Evolutionary conservation across 2,888 invertebrate species (phyloP), one percentile per base, ranked within the genome.

Genomic region (Mythimna impura): DNA sequence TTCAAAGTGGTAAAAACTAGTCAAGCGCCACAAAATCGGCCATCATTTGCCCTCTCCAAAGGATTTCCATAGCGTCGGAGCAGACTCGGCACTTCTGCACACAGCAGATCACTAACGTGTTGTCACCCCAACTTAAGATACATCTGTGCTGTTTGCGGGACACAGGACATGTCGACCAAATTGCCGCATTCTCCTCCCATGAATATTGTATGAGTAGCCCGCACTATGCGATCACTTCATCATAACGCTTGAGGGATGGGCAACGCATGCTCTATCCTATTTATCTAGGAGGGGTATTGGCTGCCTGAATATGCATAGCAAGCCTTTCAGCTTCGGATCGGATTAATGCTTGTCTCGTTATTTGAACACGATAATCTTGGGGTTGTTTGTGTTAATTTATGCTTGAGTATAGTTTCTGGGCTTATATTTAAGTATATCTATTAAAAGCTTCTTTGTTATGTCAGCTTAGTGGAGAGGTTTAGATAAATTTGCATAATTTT

Each of bases 191-290:
- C 92, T 89, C 89, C 83, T 75, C 80, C 84, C 87, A 94, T 95
- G 95, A 93, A 95, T 95, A 94, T 93, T 92, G 89, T 92, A 94
- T 94, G 93, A 93, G 93, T 85, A 84, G 87, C 86, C 87, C 87
- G 86, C 85, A 86, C 87, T 71, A 63, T 88, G 89, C 88, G 91
- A 94, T 94, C 92, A 91, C 93, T 94, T 92, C 92, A 94, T 94
- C 93, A 91, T 91, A 92, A 87, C 89, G 86, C 85, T 86, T 84
- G 82, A 78, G 81, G 83, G 87, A 89, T 89, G 86, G 88, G 84
- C 88, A 88, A 88, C 84, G 88, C 87, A 87, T 88, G 86, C 79
- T 80, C 84, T 72, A 81, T 88, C 86, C 84, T 92, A 92, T 93
- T 93, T 93, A 91, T 90, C 88, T 89, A 90, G 90, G 90, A 89